These are phyloP conservation scores for Centruroides sculpturatus DNA, from an alignment of 1,140 invertebrate genomes.

Conservation along the genomic window DNA sequence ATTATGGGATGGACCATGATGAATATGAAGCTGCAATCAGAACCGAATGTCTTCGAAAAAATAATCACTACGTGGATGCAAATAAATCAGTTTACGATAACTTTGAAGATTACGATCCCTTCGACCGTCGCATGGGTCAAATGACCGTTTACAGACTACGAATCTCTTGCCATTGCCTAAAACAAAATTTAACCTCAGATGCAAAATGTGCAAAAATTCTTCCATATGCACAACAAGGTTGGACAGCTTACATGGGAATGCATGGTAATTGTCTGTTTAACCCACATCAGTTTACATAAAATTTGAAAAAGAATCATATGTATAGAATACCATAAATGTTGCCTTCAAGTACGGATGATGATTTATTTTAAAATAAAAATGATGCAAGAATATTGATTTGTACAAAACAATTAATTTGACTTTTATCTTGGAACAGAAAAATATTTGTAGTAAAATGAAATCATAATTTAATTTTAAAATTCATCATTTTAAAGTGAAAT, in stretches of 20 bases:
- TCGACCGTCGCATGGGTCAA: constrained; percentile 36
- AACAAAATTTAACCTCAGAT: constrained; percentile 9
- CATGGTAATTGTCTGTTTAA: constrained; percentile 24
- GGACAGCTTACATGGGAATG: constrained; percentile 33
- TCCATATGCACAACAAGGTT: constrained; percentile 30
- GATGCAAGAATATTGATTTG: too few relatives aligned
- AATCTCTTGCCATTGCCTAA: constrained; percentile 23
- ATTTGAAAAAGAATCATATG: too few relatives aligned
- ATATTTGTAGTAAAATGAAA: too few relatives aligned
- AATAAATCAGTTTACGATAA: constrained; percentile 16
- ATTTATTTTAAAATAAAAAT: too few relatives aligned
- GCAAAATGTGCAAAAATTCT: constrained; percentile 25
- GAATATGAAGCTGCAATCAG: constrained; percentile 31
- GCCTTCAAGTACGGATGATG: too few relatives aligned
- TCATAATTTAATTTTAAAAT: too few relatives aligned
- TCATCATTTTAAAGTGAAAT: too few relatives aligned
- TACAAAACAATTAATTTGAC: too few relatives aligned
- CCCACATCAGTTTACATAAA: background rate
- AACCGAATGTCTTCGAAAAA: constrained; percentile 27
- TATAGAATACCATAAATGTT: too few relatives aligned
- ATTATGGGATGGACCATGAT: constrained; percentile 35
- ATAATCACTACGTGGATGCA: constrained; percentile 15
- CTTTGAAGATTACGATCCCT: constrained; percentile 28
- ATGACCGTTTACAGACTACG: constrained; percentile 37
- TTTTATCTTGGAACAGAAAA: too few relatives aligned